A percentile compares a stretch with the other conserved stretches of the same genome.
phyloP scores from a whole-genome alignment of 2,113 vertebrate species.

The Alosa alosa region DNA sequence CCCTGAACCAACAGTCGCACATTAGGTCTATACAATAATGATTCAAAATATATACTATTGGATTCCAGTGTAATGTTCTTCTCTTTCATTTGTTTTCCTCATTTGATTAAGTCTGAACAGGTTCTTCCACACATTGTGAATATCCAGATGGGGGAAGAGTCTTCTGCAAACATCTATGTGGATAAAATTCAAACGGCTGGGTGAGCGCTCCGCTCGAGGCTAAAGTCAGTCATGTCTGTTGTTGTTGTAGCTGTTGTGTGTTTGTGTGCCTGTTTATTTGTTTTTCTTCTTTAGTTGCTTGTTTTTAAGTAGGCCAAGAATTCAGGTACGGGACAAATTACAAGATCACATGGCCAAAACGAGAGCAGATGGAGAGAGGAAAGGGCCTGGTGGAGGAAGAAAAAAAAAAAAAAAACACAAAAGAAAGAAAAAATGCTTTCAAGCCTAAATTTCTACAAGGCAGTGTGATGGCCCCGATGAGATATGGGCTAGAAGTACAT shows the following conservation, averaged over 20 bases:
- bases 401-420: conserved; percentile 41
- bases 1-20: conserved; percentile 63
- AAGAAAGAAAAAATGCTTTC: neutral
- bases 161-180: conserved; percentile 45
- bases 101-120: conserved; percentile 63
- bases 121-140: conserved; percentile 37
- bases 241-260: neutral
- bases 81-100: conserved; percentile 41
- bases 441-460: conserved; percentile 61
- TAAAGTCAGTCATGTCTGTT: neutral
- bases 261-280: neutral
- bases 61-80: conserved; percentile 72
- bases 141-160: conserved; percentile 44
- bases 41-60: conserved; percentile 73
- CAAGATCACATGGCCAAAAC: conserved; percentile 66
- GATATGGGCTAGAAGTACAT: conserved; percentile 56
- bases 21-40: conserved; percentile 63
- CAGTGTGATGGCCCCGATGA: conserved; percentile 51
- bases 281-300: neutral
- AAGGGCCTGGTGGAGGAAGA: neutral
- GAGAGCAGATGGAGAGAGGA: conserved; percentile 59
- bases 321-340: conserved; percentile 58
- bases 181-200: neutral
- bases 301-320: conserved; percentile 44
- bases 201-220: neutral